phyloP scores from a whole-genome alignment of 92 coral and sea anemone genomes.

The Zoanthus gigantus region DNA sequence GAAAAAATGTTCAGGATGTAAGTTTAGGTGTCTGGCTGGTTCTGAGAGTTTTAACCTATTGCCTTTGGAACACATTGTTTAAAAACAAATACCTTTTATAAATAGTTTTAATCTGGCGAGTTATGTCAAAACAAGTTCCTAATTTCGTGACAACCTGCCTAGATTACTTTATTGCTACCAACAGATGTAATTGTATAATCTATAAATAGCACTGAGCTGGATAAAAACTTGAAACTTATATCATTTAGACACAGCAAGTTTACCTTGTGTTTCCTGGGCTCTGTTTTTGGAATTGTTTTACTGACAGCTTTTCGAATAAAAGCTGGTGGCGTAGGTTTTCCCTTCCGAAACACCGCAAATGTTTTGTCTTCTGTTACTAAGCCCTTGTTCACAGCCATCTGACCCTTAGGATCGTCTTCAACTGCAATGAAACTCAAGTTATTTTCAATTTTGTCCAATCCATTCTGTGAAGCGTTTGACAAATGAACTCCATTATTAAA shows the following conservation, averaged over 20 bases:
- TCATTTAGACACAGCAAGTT: neutral
- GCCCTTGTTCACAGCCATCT: slow-evolving; percentile 11
- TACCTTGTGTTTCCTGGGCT: slow-evolving; percentile 28
- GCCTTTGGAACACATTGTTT: too few species aligned
- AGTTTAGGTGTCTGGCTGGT: too few species aligned
- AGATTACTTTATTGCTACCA: too few species aligned
- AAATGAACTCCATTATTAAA: neutral
- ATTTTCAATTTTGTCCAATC: slow-evolving; percentile 45
- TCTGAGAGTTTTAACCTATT: too few species aligned
- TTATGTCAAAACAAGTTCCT: too few species aligned
- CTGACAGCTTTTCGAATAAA: slow-evolving; percentile 65
- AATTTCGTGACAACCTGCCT: too few species aligned
- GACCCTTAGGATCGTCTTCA: neutral
- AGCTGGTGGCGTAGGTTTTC: slow-evolving; percentile 70
- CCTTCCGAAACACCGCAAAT: slow-evolving; percentile 5
- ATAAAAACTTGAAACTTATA: too few species aligned
- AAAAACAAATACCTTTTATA: too few species aligned
- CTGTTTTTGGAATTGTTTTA: slow-evolving; percentile 59
- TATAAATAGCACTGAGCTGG: too few species aligned
- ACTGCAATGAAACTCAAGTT: neutral
- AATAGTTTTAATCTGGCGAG: too few species aligned
- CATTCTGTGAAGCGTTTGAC: slow-evolving; percentile 1
- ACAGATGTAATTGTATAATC: too few species aligned
- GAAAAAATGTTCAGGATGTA: too few species aligned
- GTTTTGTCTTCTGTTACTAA: slow-evolving; percentile 23